phyloP scores from a whole-genome alignment of 2,888 invertebrate genomes.

The Dromius quadrimaculatus region DNA sequence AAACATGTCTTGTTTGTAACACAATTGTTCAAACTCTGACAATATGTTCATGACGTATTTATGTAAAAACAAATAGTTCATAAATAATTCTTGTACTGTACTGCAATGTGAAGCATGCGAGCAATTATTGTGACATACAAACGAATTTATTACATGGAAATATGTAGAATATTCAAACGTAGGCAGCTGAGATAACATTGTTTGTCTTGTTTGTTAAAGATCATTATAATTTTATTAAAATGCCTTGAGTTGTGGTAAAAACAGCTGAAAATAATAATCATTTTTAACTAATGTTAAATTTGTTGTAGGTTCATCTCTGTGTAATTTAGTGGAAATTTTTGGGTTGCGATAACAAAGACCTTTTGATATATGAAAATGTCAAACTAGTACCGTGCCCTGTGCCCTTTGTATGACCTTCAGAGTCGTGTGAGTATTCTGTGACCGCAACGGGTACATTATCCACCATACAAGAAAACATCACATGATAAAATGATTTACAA shows the following conservation, averaged over 20 bases:
- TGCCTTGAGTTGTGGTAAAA: neutral
- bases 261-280: neutral
- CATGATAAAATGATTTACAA: neutral
- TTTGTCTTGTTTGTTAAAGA: neutral
- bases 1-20: too few species aligned
- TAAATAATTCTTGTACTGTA: slow-evolving; percentile 11
- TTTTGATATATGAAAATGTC: neutral
- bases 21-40: neutral
- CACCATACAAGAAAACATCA: neutral
- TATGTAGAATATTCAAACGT: slow-evolving; percentile 12
- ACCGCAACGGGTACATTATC: neutral
- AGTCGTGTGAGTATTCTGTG: neutral
- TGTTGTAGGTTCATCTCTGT: too few species aligned
- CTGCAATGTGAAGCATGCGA: neutral
- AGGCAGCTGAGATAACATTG: neutral
- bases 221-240: neutral
- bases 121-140: slow-evolving; percentile 24
- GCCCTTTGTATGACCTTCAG: slow-evolving; percentile 26
- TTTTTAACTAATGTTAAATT: slow-evolving; percentile 7
- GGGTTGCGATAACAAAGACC: neutral
- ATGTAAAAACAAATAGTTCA: slow-evolving; percentile 13
- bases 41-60: neutral
- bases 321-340: slow-evolving; percentile 10
- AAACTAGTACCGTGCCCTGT: slow-evolving; percentile 7
- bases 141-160: slow-evolving; percentile 12